phyloP scores from a whole-genome alignment of 2,113 vertebrate genomes.

The Cryptotis parvus region DNA sequence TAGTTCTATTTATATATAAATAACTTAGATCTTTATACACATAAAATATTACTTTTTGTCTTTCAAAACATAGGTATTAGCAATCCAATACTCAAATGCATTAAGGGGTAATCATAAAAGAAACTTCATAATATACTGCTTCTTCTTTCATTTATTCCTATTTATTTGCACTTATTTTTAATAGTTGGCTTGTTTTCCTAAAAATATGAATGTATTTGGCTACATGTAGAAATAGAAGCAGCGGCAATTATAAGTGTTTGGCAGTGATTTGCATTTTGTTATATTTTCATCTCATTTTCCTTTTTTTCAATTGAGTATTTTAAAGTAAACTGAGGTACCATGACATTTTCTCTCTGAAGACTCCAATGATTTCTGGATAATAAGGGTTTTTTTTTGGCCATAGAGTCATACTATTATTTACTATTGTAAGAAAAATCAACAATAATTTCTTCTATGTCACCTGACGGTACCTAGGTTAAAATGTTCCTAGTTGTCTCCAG shows the following conservation, averaged over 20 bases:
- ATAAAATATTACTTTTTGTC: not conserved
- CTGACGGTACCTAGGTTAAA: not conserved
- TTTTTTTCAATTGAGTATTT: constrained; percentile 7
- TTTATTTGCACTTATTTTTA: not conserved
- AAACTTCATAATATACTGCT: not conserved
- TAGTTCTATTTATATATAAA: no score
- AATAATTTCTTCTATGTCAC: not conserved
- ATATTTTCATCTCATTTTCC: constrained; percentile 11
- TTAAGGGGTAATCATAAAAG: not conserved
- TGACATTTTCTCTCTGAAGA: not conserved
- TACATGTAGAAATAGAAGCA: not conserved
- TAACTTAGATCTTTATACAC: not conserved
- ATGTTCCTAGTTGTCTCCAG: not conserved
- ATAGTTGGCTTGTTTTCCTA: not conserved
- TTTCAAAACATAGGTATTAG: not conserved
- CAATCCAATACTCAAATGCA: not conserved
- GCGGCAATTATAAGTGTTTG: not conserved
- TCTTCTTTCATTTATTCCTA: constrained; percentile 19
- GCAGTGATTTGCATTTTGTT: not conserved
- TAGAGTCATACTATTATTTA: not conserved
- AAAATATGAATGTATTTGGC: not conserved
- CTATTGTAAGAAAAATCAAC: not conserved
- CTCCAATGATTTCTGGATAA: not conserved
- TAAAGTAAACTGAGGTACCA: not conserved
- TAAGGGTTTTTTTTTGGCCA: not conserved